Base-by-base conservation (phyloP, 2,113 vertebrate genomes). In the Mastomys coucha region DNA sequence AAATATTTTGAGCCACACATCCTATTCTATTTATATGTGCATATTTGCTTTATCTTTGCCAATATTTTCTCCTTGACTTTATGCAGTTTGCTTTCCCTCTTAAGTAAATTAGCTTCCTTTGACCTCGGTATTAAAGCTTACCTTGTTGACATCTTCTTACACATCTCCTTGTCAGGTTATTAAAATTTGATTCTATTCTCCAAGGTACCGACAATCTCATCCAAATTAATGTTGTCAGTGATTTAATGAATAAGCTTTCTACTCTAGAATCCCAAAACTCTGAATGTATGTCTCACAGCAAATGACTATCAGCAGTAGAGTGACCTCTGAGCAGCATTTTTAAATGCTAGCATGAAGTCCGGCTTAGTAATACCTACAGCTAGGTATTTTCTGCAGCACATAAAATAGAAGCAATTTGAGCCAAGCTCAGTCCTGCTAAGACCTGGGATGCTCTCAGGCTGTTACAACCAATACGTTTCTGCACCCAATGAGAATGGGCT, bases 191-290 rank as follows among this genome's bases (percentile, higher is more conserved):
- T 91, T 26, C 51, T 91, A 33, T 92, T 96, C 86, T 95, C 84
- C 51, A 85, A 92, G 80, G 81, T 96, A 53, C 19, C 86, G 97
- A 82, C 42, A 26, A 36, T 78, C 45, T 97, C 93, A 86, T n/a
- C 26, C 60, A 97, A 97, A 98, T 97, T 93, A 96, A 95, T 82
- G 22, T 92, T 97, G 93, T 94, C 86, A 96, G 91, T 92, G 73
- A 93, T 82, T 92, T 97, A 97, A 97, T 93, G 91, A 89, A 93
- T 91, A 78, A 56, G 24, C 20, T 94, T 95, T 91, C 65, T 69
- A 14, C 1, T 94, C n/a, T 82, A 85, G 24, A 76, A 95, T 95
- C 42, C 60, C 49, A 1, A 31, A 94, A 89, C 14, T 91, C 80
- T 89, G 89, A 97, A 67, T 94, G 72, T 13, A 81, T 93, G 92